Percentiles rank a stretch among this genome's conserved stretches.
Evolutionary conservation across 2,113 vertebrate species (phyloP).

Genomic region (Galbula dea): DNA sequence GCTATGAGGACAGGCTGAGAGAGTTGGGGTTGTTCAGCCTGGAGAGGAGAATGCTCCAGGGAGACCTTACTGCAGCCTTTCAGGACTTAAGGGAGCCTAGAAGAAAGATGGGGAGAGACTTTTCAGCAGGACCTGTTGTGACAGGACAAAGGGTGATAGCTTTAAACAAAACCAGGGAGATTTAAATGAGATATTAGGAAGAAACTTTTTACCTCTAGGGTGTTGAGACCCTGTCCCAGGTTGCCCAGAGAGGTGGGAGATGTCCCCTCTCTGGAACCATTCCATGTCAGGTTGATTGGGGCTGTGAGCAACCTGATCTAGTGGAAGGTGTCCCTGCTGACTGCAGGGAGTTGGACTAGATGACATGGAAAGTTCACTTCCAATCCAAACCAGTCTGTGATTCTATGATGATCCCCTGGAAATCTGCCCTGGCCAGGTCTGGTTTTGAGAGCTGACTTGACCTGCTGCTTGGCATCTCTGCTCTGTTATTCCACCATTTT

Average conservation of each 20-base stretch:
- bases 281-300: background rate
- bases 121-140: too few species aligned
- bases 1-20: too few species aligned
- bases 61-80: too few species aligned
- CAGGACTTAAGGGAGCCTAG: background rate
- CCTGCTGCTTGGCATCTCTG: background rate
- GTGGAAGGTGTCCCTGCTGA: too few species aligned
- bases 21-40: too few species aligned
- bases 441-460: background rate
- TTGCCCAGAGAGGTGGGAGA: background rate
- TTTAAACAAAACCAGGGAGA: too few species aligned
- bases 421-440: background rate
- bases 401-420: background rate
- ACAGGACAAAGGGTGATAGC: too few species aligned
- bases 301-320: background rate
- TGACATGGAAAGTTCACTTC: background rate
- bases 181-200: too few species aligned
- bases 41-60: too few species aligned
- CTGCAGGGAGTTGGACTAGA: background rate
- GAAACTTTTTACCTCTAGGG: too few species aligned
- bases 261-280: background rate
- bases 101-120: too few species aligned
- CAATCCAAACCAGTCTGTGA: background rate
- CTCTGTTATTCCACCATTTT: accelerated
- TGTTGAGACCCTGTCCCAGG: background rate